Evolutionary conservation across 2,888 invertebrate species (phyloP), one percentile per base, ranked within the genome.

Genomic region (Aphidius colemani): DNA sequence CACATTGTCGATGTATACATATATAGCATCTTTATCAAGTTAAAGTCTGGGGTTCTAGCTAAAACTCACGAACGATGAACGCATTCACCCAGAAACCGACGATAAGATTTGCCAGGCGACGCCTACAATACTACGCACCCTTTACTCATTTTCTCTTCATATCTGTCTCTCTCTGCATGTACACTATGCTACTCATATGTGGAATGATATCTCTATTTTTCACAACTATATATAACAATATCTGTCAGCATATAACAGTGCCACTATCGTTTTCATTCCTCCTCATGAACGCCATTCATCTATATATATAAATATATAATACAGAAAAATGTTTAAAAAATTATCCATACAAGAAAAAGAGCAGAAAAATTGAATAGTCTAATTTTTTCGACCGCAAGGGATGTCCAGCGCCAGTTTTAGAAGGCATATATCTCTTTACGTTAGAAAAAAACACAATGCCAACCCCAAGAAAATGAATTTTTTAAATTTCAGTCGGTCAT

Each of bases 1-100:
- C 30, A 53, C 55, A 45, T 56, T 50, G 51, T 62, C 39, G 18
- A 30, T 41, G 41, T 59, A 61, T 53, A 61, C 53, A 18, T 50
- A 48, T 61, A 18, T 50, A 48, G 41, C 44, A 44, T 53, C 66
- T 62, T 61, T 59, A 45, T 57, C 57, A 39, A 39, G 13, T 18
- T 18, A 18, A 18, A 18, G 46, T 40, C 63, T 62, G 60, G 61
- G 70, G 70, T 57, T 67, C 72, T 73, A 74, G 72, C 77, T 77
- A 74, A 78, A 78, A 77, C 75, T 78, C 78, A 75, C 76, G 75
- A 77, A 78, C 78, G 79, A 76, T 71, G 75, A 75, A 78, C 75
- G 77, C 80, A 76, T 75, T 80, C 80, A 80, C 75, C 78, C 76
- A 79, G 79, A 79, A 80, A 80, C 76, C 80, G 73, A 78, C 79